Evolutionary conservation across 2,797 vertebrate species (phyloP).

Genomic region (Salarias fasciatus): DNA sequence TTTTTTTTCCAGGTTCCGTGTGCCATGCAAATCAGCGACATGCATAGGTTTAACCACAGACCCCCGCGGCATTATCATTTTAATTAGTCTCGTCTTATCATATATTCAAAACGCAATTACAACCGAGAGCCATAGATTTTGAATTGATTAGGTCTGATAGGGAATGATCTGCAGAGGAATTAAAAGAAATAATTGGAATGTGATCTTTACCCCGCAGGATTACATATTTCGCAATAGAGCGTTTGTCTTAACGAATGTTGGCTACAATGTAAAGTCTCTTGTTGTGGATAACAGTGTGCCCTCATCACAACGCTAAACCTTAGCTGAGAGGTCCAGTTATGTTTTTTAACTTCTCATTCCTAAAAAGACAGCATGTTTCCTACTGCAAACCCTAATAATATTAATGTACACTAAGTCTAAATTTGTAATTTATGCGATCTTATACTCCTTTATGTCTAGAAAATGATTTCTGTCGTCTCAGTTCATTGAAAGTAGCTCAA

Average conservation of each 20-base stretch:
- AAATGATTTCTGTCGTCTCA: too few species aligned
- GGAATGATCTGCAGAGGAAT: conserved; percentile 27
- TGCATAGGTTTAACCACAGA: conserved; percentile 30
- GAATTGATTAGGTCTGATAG: conserved; percentile 50
- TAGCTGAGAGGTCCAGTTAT: not conserved
- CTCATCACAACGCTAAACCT: not conserved
- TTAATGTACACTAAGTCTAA: too few species aligned
- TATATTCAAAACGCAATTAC: conserved; percentile 57
- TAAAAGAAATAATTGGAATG: conserved; percentile 31
- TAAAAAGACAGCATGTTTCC: too few species aligned
- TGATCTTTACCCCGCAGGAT: conserved; percentile 35
- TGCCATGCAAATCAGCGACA: conserved; percentile 54
- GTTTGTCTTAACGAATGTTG: conserved; percentile 23
- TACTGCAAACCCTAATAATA: too few species aligned
- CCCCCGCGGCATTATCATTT: conserved; percentile 53
- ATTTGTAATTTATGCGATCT: too few species aligned
- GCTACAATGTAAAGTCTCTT: conserved; percentile 13
- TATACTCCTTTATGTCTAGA: too few species aligned
- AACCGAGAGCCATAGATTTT: conserved; percentile 46
- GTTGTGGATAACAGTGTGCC: not conserved
- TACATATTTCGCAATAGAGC: conserved; percentile 12
- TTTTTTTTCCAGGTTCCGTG: conserved; percentile 42
- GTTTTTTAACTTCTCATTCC: not conserved
- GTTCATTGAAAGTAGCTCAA: conserved; percentile 15
- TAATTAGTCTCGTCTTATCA: conserved; percentile 62